phyloP scores from a whole-genome alignment of 2,113 vertebrate genomes.

The Ictalurus furcatus region DNA sequence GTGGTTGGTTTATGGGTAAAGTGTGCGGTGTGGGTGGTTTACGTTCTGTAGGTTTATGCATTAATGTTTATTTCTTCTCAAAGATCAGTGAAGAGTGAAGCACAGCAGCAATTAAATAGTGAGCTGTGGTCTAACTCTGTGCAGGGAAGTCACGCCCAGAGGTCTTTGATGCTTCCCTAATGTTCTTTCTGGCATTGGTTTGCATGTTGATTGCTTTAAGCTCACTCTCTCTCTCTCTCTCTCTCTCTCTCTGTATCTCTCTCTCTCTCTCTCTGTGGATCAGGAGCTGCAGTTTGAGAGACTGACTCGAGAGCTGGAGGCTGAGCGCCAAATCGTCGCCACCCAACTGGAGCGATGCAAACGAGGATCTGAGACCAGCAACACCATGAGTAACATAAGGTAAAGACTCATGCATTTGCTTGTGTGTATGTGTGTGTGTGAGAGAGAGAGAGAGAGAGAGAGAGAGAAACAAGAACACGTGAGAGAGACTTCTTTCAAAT shows the following conservation, averaged over 20 bases:
- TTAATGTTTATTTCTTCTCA: conserved; percentile 18
- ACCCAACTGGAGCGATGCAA: conserved; percentile 98
- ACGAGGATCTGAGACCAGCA: conserved; percentile 92
- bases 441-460: background rate
- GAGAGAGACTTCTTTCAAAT: background rate
- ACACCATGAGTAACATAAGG: conserved; percentile 99
- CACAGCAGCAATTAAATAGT: conserved; percentile 1
- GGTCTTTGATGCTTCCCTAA: conserved; percentile 24
- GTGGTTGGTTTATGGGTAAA: background rate
- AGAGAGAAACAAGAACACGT: background rate
- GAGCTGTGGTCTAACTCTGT: background rate
- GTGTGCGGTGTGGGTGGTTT: background rate
- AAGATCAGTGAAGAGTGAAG: background rate
- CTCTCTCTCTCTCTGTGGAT: conserved; percentile 26
- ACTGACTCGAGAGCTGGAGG: conserved; percentile 95
- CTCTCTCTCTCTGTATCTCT: background rate
- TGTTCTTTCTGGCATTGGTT: conserved; percentile 14
- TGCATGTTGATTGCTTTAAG: conserved; percentile 30
- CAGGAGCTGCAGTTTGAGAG: conserved; percentile 98
- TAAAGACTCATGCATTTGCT: conserved; percentile 62
- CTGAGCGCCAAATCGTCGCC: conserved; percentile 94
- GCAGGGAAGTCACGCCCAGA: background rate
- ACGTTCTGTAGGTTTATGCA: background rate
- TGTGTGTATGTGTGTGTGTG: conserved; percentile 24
- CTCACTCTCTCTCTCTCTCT: conserved; percentile 13